Evolutionary conservation across 2,888 invertebrate species (phyloP), one percentile per base, ranked within the genome.

Genomic region (Cartodere bifasciata): DNA sequence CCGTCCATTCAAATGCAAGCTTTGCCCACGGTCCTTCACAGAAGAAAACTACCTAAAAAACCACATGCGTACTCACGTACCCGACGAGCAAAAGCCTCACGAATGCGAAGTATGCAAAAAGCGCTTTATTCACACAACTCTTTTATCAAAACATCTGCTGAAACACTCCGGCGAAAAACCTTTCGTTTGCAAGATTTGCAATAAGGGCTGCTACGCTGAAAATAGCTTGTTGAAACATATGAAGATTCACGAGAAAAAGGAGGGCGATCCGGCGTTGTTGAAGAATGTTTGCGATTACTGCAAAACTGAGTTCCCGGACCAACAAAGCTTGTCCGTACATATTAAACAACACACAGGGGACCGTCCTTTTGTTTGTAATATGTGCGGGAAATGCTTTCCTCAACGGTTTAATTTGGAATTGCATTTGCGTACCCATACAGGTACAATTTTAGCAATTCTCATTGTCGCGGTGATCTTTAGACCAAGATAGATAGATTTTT

Each of bases 81-180:
- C 60, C 3, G 61, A 62, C 16, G 61, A 60, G 23, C 56, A 61
- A 32, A 66, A 65, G 39, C 62, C 63, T 0, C 62, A 63, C 38
- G 58, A 59, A 36, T 66, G 65, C 40, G 47, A 55, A 29, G 49
- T 60, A 9, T 66, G 65, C 38, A 55, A 59, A 29, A 62, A 60
- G 41, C 49, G 61, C 4, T 65, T 64, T 45, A 59, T 64, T 11
- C 64, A 65, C 36, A 50, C 52, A 17, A 60, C 62, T 5, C 46
- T 63, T 36, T 42, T 64, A 13, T 60, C 52, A 25, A 65, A 65
- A 36, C 65, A 65, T 43, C 49, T 58, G 44, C 47, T 62, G 23
- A 62, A 60, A 31, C 64, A 64, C 36, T 58, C 56, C 12, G 63
- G 60, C 1, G 63, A 63, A 40, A 63, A 63, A 36, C 62, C 63